A percentile compares a stretch with the other conserved stretches of the same genome.
Evolutionary conservation across 2,888 invertebrate species (phyloP).

Genomic region (Cantharis rufa): DNA sequence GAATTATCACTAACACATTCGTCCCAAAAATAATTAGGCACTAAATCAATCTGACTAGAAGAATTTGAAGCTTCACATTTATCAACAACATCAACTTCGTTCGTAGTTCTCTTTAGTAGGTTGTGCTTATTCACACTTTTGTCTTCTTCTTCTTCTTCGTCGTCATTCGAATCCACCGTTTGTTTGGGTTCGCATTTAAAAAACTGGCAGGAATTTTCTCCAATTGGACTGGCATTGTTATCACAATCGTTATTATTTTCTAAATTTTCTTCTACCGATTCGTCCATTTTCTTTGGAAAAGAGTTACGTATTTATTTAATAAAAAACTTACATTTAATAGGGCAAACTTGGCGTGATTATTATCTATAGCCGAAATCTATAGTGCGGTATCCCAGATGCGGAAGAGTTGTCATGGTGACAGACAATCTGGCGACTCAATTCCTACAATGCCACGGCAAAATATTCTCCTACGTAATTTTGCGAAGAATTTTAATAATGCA

Average conservation of each 20-base stretch:
- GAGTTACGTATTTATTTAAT: not conserved
- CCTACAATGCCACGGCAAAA: slow-evolving; percentile 1
- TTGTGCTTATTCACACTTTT: slow-evolving; percentile 34
- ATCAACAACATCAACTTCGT: slow-evolving; percentile 26
- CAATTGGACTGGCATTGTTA: slow-evolving; percentile 31
- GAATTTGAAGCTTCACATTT: slow-evolving; percentile 17
- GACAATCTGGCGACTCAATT: slow-evolving; percentile 48
- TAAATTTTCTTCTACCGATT: slow-evolving; percentile 14
- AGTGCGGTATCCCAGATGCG: slow-evolving; percentile 33
- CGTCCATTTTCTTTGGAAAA: slow-evolving; percentile 7
- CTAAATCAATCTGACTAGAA: slow-evolving; percentile 19
- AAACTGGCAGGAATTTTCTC: slow-evolving; percentile 41
- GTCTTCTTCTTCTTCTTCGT: slow-evolving; percentile 11
- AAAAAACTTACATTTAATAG: not conserved
- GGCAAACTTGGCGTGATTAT: not conserved
- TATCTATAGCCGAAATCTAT: slow-evolving; percentile 23
- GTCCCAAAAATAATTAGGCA: slow-evolving; percentile 15
- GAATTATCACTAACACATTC: slow-evolving; percentile 4
- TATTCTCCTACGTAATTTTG: slow-evolving; percentile 1
- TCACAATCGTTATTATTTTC: slow-evolving; percentile 25
- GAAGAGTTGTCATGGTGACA: slow-evolving; percentile 53
- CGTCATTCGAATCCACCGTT: slow-evolving; percentile 28
- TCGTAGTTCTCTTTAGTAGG: slow-evolving; percentile 40
- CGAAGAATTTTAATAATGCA: slow-evolving; percentile 11
- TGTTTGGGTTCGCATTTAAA: slow-evolving; percentile 44